phyloP scores from a whole-genome alignment of 2,113 vertebrate species.

The Macrotis lagotis region DNA sequence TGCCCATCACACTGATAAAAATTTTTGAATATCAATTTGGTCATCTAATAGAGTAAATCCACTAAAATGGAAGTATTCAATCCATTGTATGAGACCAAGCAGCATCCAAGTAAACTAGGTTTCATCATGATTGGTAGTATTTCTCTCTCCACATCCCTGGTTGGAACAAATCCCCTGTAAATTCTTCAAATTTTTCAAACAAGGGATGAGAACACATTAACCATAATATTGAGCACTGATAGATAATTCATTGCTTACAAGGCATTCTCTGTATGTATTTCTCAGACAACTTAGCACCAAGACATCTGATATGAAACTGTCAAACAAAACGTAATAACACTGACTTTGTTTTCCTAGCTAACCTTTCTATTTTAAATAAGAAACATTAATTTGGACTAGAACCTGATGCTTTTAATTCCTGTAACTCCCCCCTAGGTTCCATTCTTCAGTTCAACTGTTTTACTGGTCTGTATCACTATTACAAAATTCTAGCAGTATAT shows the following conservation, averaged over 20 bases:
- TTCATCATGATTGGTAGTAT: neutral
- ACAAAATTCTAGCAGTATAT: neutral
- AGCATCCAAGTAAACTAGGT: neutral
- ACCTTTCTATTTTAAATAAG: neutral
- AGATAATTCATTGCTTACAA: neutral
- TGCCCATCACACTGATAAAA: neutral
- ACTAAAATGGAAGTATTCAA: neutral
- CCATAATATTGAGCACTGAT: neutral
- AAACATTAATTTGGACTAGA: neutral
- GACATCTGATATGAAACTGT: neutral
- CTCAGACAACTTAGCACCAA: neutral
- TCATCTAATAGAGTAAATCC: neutral
- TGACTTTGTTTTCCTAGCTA: neutral
- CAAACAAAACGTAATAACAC: neutral
- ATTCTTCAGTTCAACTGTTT: neutral
- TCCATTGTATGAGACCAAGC: neutral
- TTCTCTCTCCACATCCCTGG: neutral
- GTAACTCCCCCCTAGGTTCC: neutral
- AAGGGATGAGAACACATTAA: neutral
- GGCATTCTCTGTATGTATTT: neutral
- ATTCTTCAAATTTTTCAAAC: neutral
- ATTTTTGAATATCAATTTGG: neutral
- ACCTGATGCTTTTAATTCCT: neutral
- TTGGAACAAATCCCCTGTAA: neutral
- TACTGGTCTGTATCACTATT: neutral